These are phyloP conservation scores for Aphelinus atriplicis DNA, from an alignment of 1,140 invertebrate genomes.

Conservation along the genomic window DNA sequence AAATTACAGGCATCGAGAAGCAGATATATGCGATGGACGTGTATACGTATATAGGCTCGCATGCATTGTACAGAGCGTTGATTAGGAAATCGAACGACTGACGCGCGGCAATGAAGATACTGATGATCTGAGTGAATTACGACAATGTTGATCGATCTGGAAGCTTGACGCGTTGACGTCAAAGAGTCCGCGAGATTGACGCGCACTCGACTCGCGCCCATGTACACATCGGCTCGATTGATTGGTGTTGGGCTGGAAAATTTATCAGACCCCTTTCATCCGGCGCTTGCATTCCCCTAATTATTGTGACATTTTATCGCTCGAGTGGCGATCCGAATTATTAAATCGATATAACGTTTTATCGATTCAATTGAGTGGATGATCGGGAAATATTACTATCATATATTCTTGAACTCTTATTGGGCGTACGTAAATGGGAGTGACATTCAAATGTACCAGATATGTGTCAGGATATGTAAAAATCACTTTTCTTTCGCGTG, in stretches of 20 bases:
- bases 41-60: too few species aligned
- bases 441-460: too few species aligned
- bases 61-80: not conserved
- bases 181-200: conserved; percentile 26
- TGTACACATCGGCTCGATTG: conserved; percentile 15
- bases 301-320: not conserved
- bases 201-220: not conserved
- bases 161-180: conserved; percentile 17
- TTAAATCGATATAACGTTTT: too few species aligned
- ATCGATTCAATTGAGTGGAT: too few species aligned
- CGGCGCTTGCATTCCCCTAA: not conserved
- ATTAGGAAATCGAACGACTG: conserved; percentile 24
- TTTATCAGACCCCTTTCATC: conserved; percentile 4
- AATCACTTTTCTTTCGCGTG: too few species aligned
- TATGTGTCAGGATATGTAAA: too few species aligned
- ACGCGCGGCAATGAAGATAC: conserved; percentile 37
- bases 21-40: too few species aligned
- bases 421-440: too few species aligned
- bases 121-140: conserved; percentile 49
- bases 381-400: too few species aligned
- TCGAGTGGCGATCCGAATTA: too few species aligned
- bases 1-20: too few species aligned
- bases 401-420: too few species aligned
- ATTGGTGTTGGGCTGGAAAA: not conserved
- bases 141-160: not conserved